Base-by-base conservation (phyloP, 1,140 invertebrate species). In the Colletes latitarsis region DNA sequence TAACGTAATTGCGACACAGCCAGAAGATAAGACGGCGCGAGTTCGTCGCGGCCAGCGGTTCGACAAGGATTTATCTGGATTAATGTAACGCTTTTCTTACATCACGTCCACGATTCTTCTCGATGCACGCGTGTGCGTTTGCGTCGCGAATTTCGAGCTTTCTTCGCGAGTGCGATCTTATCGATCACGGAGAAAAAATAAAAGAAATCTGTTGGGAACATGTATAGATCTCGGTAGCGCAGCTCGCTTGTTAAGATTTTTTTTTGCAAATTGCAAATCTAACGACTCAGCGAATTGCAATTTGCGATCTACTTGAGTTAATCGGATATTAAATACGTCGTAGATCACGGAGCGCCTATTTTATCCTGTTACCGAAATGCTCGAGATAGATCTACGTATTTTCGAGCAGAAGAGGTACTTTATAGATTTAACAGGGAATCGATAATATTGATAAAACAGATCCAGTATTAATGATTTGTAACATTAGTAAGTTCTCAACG, bases 61-160 rank as follows among this genome's bases (percentile, higher is more conserved):
- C 71, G 71, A 64, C 71, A 74, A 60, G 41, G 63, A 75, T 49
- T 67, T 80, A 80, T 80, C 72, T 75, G 43, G 12, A 41, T 6
- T 39, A 75, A 49, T 10, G 49, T 60, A n/a, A 68, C 41, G 63
- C 21, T 55, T 10, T 6, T 58, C 71, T 80, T 74, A 74, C 78
- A 75, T 80, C 78, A 80, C 71, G 41, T 58, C 55, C 63, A 39
- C 72, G 71, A n/a, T 41, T 53, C 67, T 41, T 21, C 9, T 39
- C 17, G 15, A n/a, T 43, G 15, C 12, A 52, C 63, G 41, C 39
- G 62, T 21, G 39, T 46, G 17, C 43, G 43, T 53, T 12, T 39
- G 55, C 66, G 30, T 71, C 46, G 57, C 55, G 6, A 77, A 78
- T 78, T 73, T 64, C 41, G 52, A 21, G 41, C 15, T 41, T 46